Conservation (phyloP, 2,113 vertebrate species). For the Laterallus jamaicensis region DNA sequence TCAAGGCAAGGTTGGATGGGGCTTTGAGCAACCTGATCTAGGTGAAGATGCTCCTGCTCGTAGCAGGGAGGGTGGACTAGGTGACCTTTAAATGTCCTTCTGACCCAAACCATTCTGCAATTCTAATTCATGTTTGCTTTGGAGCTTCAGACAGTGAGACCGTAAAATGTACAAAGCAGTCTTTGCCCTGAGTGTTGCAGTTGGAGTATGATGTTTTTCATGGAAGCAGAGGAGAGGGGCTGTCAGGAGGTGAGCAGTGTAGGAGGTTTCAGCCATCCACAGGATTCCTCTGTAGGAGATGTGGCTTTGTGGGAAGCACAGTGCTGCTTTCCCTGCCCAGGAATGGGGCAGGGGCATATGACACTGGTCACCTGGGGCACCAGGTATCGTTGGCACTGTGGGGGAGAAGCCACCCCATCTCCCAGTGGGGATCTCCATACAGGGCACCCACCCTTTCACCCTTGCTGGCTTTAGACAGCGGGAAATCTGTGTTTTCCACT, state of each 20-base stretch:
- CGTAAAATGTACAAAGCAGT: rapidly evolving
- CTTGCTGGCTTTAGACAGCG: background rate
- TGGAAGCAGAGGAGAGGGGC: background rate
- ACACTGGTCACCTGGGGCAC: rapidly evolving
- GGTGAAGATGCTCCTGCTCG: background rate
- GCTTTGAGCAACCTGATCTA: background rate
- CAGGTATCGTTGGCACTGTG: rapidly evolving
- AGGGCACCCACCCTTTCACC: rapidly evolving
- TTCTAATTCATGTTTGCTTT: background rate
- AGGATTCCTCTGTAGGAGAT: background rate
- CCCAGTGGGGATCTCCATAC: background rate
- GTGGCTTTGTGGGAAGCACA: background rate
- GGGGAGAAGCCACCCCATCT: background rate
- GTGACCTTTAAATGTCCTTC: background rate
- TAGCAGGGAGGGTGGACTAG: background rate
- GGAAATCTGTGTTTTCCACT: background rate
- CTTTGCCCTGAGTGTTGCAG: background rate
- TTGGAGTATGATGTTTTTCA: rapidly evolving
- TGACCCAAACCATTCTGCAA: background rate
- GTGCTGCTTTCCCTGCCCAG: background rate
- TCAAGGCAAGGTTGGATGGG: background rate
- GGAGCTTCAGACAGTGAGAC: background rate
- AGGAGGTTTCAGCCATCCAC: background rate
- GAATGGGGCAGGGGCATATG: background rate
- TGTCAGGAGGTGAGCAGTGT: background rate